Conservation (phyloP, 2,797 vertebrate genomes). For the Malacoraja senta region DNA sequence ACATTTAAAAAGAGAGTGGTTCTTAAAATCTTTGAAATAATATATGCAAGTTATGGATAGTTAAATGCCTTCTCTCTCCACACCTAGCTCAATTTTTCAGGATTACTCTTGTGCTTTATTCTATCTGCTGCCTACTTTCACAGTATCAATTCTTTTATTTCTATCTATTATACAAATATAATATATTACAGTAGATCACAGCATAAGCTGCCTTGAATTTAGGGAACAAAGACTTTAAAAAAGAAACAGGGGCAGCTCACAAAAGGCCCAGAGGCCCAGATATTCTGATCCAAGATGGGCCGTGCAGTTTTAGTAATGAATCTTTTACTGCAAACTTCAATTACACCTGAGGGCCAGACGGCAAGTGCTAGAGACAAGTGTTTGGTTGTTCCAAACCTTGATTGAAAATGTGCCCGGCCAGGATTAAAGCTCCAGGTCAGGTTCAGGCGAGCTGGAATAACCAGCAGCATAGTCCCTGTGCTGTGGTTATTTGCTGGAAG, state of each 20-base stretch:
- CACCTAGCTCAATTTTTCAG: background rate
- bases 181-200: background rate
- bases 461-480: too few species aligned
- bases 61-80: background rate
- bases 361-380: too few species aligned
- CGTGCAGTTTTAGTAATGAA: too few species aligned
- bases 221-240: background rate
- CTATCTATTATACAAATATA: background rate
- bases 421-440: too few species aligned
- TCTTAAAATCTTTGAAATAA: background rate
- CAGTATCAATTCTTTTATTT: conserved; percentile 5
- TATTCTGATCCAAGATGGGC: too few species aligned
- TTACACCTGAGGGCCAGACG: too few species aligned
- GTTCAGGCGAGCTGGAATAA: too few species aligned
- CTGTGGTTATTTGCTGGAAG: too few species aligned
- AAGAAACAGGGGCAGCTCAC: background rate
- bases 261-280: background rate
- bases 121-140: background rate
- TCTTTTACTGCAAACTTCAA: too few species aligned
- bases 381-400: too few species aligned
- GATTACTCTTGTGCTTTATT: background rate
- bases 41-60: background rate
- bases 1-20: background rate
- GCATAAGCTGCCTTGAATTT: background rate
- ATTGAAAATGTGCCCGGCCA: too few species aligned